Percentiles rank a stretch among this genome's conserved stretches.
phyloP scores from a whole-genome alignment of 2,113 vertebrate species.

The Scartelaos histophorus region DNA sequence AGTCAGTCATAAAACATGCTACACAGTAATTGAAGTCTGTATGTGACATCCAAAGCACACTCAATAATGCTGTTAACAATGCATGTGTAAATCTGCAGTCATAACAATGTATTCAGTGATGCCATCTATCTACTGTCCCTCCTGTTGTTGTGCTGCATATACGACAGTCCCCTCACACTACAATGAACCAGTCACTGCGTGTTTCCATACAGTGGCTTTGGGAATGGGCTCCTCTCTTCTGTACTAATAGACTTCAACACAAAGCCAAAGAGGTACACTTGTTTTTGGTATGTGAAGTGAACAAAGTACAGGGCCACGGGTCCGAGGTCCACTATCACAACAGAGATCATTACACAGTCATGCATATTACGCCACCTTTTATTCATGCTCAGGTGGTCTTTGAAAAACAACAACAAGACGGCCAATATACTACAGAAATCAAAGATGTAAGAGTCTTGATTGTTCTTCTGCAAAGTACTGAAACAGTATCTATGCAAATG shows the following conservation, averaged over 20 bases:
- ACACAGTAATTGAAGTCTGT: no score
- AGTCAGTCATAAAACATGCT: no score
- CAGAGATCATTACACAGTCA: slow-evolving; percentile 13
- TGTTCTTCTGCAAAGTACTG: no score
- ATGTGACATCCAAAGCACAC: no score
- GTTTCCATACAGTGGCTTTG: slow-evolving; percentile 35
- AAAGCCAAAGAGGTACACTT: slow-evolving; percentile 27
- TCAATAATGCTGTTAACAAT: no score
- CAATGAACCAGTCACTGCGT: slow-evolving; percentile 1
- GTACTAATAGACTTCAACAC: slow-evolving; percentile 8
- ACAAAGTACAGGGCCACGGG: slow-evolving; percentile 1
- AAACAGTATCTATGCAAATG: no score
- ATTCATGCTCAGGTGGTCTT: background rate
- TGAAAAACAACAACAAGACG: background rate
- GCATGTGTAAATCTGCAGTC: no score
- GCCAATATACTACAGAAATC: background rate
- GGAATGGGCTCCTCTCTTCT: slow-evolving; percentile 13
- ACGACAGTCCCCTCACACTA: background rate
- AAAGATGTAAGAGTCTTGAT: background rate
- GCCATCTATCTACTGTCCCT: background rate
- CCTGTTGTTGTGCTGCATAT: background rate
- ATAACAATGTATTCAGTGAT: no score
- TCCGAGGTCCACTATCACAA: background rate
- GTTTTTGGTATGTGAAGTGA: slow-evolving; percentile 7
- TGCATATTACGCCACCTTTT: background rate